These are phyloP conservation scores for Entomyzon cyanotis DNA, from an alignment of 2,113 vertebrate genomes.

Conservation along the genomic window DNA sequence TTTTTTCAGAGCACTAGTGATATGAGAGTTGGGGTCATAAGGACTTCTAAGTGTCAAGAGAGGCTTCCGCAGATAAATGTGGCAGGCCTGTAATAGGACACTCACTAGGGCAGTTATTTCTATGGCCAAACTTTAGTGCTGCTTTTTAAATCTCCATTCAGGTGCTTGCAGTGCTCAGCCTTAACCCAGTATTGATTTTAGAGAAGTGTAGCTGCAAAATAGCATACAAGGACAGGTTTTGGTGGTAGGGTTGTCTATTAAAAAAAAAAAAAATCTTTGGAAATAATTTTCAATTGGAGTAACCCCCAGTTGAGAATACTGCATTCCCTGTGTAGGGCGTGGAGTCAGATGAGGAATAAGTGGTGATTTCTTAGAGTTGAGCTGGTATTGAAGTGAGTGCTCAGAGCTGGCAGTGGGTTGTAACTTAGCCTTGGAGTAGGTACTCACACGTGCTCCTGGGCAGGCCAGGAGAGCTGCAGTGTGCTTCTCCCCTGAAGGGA, in stretches of 20 bases:
- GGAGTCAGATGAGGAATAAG: not conserved
- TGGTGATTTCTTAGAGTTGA: not conserved
- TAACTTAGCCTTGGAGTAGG: not conserved
- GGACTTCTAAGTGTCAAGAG: not conserved
- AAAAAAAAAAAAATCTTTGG: not conserved
- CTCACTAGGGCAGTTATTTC: not conserved
- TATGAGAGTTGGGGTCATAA: not conserved
- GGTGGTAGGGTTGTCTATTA: not conserved
- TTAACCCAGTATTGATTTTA: not conserved
- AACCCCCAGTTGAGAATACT: fast-evolving
- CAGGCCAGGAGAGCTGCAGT: not conserved
- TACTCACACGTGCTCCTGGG: not conserved
- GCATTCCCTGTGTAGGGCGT: not conserved
- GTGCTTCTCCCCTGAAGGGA: not conserved
- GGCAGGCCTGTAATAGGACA: not conserved
- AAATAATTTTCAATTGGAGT: not conserved
- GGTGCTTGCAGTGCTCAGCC: not conserved
- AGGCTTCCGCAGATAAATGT: not conserved
- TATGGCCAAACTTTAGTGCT: not conserved
- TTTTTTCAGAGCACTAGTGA: not conserved
- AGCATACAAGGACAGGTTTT: not conserved
- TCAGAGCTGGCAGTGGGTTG: not conserved
- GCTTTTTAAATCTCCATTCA: not conserved
- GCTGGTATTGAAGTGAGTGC: not conserved
- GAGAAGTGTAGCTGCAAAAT: not conserved